A percentile compares a stretch with the other conserved stretches of the same genome.
phyloP scores from a whole-genome alignment of 92 coral and sea anemone genomes.

The Palythoa grandiflora region DNA sequence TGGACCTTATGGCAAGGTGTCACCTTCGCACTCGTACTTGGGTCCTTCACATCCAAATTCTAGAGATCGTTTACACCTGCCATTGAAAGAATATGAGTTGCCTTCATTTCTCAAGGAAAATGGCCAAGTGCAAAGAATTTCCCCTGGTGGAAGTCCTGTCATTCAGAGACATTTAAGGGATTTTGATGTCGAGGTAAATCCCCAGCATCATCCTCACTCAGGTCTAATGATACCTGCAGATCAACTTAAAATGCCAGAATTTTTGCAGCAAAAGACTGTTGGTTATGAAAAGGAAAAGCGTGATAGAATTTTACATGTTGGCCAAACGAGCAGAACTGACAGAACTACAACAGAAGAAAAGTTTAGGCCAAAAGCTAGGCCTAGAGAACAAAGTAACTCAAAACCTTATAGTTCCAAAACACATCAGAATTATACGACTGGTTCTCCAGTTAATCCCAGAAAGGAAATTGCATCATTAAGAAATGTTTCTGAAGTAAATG shows the following conservation, averaged over 20 bases:
- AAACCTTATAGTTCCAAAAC: neutral
- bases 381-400: neutral
- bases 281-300: neutral
- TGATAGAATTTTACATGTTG: neutral
- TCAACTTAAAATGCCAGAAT: slow-evolving; percentile 83
- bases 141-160: slow-evolving; percentile 62
- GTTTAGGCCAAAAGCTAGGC: slow-evolving; percentile 41
- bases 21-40: neutral
- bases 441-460: neutral
- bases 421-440: slow-evolving; percentile 1
- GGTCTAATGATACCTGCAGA: slow-evolving; percentile 79
- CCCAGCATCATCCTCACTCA: slow-evolving; percentile 39
- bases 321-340: neutral
- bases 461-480: slow-evolving; percentile 8
- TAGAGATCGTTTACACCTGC: slow-evolving; percentile 53
- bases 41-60: neutral
- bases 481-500: slow-evolving; percentile 22
- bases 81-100: slow-evolving; percentile 78
- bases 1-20: neutral
- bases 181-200: slow-evolving; percentile 63
- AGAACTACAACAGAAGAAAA: neutral
- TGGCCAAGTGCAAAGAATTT: slow-evolving; percentile 50
- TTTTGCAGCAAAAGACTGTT: slow-evolving; percentile 44
- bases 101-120: slow-evolving; percentile 80
- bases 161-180: slow-evolving; percentile 74